Conservation (phyloP, 1,140 invertebrate species). For the Trichoplusia ni region DNA sequence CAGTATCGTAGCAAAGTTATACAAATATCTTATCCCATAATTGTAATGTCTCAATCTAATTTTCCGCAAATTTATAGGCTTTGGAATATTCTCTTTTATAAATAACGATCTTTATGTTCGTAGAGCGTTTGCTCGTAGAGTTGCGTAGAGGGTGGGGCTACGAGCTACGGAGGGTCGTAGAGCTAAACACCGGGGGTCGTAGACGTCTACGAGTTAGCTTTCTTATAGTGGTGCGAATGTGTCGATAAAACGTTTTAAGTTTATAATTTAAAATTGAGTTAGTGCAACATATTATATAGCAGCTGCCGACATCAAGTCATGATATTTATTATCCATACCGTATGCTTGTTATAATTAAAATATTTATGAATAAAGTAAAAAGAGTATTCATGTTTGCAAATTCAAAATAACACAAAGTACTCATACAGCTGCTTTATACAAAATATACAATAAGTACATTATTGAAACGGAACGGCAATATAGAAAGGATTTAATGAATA, state of each 20-base stretch:
- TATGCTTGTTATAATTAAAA: too few species aligned
- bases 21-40: constrained; percentile 1
- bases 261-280: too few species aligned
- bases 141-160: constrained; percentile 22
- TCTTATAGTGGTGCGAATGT: constrained; percentile 6
- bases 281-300: too few species aligned
- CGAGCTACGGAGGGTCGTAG: constrained; percentile 29
- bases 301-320: too few species aligned
- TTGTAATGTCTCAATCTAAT: constrained; percentile 11
- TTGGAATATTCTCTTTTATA: constrained; percentile 2
- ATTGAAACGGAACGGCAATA: too few species aligned
- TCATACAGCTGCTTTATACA: background rate
- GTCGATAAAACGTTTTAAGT: background rate
- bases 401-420: background rate
- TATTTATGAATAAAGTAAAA: too few species aligned
- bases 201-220: constrained; percentile 12
- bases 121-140: constrained; percentile 2
- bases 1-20: background rate
- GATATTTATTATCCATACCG: too few species aligned
- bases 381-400: too few species aligned
- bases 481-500: too few species aligned
- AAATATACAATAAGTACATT: too few species aligned
- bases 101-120: constrained; percentile 8
- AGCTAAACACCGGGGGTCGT: constrained; percentile 21
- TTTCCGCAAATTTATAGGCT: constrained; percentile 22